phyloP scores from a whole-genome alignment of 1,140 invertebrate species.

The Drosophila elegans region DNA sequence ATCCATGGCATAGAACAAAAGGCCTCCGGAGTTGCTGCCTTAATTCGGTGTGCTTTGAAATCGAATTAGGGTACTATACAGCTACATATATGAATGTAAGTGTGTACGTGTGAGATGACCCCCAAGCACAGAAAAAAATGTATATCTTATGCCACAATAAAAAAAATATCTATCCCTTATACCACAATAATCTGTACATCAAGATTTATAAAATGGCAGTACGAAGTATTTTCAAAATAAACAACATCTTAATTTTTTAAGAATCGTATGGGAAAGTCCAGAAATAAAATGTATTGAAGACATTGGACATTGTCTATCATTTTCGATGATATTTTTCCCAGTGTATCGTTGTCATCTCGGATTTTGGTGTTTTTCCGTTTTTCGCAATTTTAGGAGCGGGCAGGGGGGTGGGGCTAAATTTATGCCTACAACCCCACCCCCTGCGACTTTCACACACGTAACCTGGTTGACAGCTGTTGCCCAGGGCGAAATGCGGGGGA shows the following conservation, averaged over 20 bases:
- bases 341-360: conserved; percentile 50
- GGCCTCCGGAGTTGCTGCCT: conserved; percentile 59
- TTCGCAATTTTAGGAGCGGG: conserved; percentile 22
- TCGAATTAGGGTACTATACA: conserved; percentile 70
- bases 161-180: no score
- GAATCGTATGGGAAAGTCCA: no score
- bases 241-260: no score
- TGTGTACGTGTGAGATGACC: conserved; percentile 29
- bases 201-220: no score
- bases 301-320: no score
- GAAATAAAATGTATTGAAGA: no score
- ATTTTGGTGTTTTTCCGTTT: conserved; percentile 31
- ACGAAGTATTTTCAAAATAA: no score
- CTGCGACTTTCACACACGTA: conserved; percentile 62
- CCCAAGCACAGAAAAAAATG: conserved; percentile 1
- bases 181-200: no score
- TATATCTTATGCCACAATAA: no score
- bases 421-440: conserved; percentile 43
- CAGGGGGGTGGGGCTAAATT: conserved; percentile 41
- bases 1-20: conserved; percentile 55
- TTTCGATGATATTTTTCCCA: neutral
- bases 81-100: conserved; percentile 13
- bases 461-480: conserved; percentile 79
- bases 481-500: conserved; percentile 37
- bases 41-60: conserved; percentile 74